These are phyloP conservation scores for Biston stratarius DNA, from an alignment of 2,888 invertebrate species.

Conservation along the genomic window DNA sequence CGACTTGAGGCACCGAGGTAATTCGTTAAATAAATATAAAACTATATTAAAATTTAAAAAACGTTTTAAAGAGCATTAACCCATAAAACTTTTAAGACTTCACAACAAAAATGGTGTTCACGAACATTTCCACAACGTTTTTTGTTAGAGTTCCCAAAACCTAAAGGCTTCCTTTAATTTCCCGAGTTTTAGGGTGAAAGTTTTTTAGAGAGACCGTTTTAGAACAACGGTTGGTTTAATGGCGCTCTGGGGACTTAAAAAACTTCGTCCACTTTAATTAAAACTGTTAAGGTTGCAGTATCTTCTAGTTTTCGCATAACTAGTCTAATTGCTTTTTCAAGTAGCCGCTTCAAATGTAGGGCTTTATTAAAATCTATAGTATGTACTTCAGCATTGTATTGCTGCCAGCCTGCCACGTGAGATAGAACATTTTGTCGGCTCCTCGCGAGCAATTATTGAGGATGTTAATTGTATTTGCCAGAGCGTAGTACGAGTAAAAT, in stretches of 20 bases:
- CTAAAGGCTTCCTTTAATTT: conserved; percentile 23
- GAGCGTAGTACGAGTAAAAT: no score
- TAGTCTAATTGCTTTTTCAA: neutral
- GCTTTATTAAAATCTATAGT: no score
- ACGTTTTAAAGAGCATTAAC: neutral
- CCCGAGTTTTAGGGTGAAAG: conserved; percentile 24
- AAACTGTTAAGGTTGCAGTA: conserved; percentile 4
- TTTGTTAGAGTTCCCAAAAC: neutral
- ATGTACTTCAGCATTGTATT: no score
- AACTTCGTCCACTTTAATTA: conserved; percentile 18
- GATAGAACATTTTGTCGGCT: no score
- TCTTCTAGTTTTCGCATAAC: neutral
- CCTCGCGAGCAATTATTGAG: no score
- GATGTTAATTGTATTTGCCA: no score
- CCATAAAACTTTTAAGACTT: neutral
- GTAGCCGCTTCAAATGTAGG: neutral
- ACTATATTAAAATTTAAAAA: no score
- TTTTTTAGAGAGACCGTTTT: conserved; percentile 20
- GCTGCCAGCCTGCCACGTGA: no score
- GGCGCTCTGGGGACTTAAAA: conserved; percentile 20
- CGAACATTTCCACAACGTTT: neutral
- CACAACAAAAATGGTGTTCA: neutral
- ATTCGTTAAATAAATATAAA: no score
- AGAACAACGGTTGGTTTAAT: conserved; percentile 20
- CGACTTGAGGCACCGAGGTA: no score